A percentile compares a stretch with the other conserved stretches of the same genome.
These are phyloP conservation scores for Lepidurus arcticus DNA, from an alignment of 1,140 invertebrate species.

Conservation along the genomic window DNA sequence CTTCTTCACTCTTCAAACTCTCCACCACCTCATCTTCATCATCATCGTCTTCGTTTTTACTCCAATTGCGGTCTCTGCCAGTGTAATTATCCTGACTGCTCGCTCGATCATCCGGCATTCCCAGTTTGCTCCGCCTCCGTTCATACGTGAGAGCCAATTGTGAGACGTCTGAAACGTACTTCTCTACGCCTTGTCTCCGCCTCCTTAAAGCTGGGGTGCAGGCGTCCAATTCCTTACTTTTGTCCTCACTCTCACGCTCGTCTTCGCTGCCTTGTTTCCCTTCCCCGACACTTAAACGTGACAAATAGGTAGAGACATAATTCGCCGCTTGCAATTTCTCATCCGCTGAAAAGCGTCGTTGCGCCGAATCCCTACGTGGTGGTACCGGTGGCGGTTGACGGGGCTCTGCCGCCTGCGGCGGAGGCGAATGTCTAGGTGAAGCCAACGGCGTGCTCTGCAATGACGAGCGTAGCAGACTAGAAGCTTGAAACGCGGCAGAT, in stretches of 20 bases:
- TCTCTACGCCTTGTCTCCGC: slow-evolving; percentile 60
- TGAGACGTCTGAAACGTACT: slow-evolving; percentile 66
- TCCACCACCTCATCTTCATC: not conserved
- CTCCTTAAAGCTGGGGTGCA: slow-evolving; percentile 52
- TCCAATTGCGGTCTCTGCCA: slow-evolving; percentile 4
- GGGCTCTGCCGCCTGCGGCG: slow-evolving; percentile 32
- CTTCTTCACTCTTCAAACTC: slow-evolving; percentile 17
- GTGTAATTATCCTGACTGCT: slow-evolving; percentile 26
- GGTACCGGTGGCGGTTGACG: slow-evolving; percentile 44
- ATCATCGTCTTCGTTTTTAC: slow-evolving; percentile 7
- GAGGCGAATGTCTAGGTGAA: slow-evolving; percentile 33
- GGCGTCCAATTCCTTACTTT: slow-evolving; percentile 33
- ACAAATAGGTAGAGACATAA: slow-evolving; percentile 32
- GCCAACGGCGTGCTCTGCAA: not conserved
- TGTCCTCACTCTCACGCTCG: not conserved
- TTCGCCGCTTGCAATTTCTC: slow-evolving; percentile 33
- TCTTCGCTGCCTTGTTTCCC: slow-evolving; percentile 24
- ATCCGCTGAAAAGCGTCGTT: slow-evolving; percentile 35
- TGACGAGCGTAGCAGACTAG: slow-evolving; percentile 32
- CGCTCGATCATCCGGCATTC: slow-evolving; percentile 13
- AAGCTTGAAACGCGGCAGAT: slow-evolving; percentile 39
- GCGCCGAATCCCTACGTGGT: slow-evolving; percentile 18
- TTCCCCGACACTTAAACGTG: slow-evolving; percentile 25
- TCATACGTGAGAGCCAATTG: slow-evolving; percentile 67
- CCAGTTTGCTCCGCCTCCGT: slow-evolving; percentile 48